Conservation (phyloP, 2,113 vertebrate species). For the Hyaena hyaena region DNA sequence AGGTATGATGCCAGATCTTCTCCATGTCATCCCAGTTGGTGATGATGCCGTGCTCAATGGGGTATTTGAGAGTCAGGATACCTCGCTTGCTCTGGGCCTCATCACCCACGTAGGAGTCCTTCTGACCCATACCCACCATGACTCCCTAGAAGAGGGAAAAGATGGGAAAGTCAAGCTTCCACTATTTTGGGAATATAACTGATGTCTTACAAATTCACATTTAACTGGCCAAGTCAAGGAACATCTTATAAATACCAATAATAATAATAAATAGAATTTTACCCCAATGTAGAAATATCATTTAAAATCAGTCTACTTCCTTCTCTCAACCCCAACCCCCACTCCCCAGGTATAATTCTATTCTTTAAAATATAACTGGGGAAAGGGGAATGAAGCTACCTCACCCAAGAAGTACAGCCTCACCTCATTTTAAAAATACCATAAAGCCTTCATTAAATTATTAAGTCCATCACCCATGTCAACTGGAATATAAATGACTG, state of each 20-base stretch:
- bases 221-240: background rate
- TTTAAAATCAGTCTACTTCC: background rate
- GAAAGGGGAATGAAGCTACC: background rate
- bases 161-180: background rate
- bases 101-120: conserved; percentile 96
- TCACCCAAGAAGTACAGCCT: background rate
- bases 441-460: conserved; percentile 50
- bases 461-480: conserved; percentile 34
- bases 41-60: conserved; percentile 96
- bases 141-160: conserved; percentile 89
- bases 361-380: background rate
- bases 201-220: background rate
- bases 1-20: conserved; percentile 97
- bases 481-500: conserved; percentile 20
- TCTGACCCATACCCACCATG: conserved; percentile 98
- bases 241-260: background rate
- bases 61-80: conserved; percentile 95
- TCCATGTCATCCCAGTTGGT: conserved; percentile 99
- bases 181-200: background rate
- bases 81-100: conserved; percentile 97
- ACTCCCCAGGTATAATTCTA: background rate
- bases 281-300: background rate
- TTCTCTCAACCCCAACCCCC: background rate
- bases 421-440: conserved; percentile 5
- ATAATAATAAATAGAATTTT: background rate